Evolutionary conservation across 2,113 vertebrate genomes (phyloP), one percentile per base, ranked within the genome.

Genomic region (Eulemur rufifrons): DNA sequence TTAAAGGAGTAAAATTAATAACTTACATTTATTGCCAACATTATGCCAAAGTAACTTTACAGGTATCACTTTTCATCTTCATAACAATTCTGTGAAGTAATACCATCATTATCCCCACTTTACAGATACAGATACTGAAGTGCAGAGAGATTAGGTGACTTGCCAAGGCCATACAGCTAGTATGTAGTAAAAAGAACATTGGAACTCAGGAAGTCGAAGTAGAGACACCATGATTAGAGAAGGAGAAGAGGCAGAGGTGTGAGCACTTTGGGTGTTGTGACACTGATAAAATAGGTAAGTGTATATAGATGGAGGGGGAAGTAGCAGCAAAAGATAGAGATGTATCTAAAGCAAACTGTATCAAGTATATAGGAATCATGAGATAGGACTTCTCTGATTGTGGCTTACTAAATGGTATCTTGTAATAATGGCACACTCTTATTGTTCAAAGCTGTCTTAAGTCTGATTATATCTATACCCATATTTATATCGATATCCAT

Each of bases 1-100:
- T 91, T 89, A 91, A 94, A 76, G 20, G 34, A 91, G 52, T 61
- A 76, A 68, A 74, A 85, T 92, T 50, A 86, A 91, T 74, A 88
- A 8, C 47, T 91, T 93, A 76, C 14, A 64, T 86, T 69, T 47
- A 86, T 89, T 84, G 45, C 32, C 23, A 59, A 12, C 17, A 82
- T 69, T 93, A 94, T 73, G 52, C n/a, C 74, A 96, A 93, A 95
- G 52, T 50, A 68, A 21, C 1, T 74, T 88, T 54, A 85, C 12
- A 74, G 77, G 23, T 4, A 39, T 27, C 82, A 27, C 2, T 84
- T 97, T 73, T 83, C 29, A 94, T 83, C 76, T 86, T 96, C 61
- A 83, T 71, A 59, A 88, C 6, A 66, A 39, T 91, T 37, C 47
- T 77, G 2, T 61, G 21, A 93, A 84, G 10, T 54, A 91, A 42